phyloP scores from a whole-genome alignment of 2,797 vertebrate species.

The Allobates femoralis region DNA sequence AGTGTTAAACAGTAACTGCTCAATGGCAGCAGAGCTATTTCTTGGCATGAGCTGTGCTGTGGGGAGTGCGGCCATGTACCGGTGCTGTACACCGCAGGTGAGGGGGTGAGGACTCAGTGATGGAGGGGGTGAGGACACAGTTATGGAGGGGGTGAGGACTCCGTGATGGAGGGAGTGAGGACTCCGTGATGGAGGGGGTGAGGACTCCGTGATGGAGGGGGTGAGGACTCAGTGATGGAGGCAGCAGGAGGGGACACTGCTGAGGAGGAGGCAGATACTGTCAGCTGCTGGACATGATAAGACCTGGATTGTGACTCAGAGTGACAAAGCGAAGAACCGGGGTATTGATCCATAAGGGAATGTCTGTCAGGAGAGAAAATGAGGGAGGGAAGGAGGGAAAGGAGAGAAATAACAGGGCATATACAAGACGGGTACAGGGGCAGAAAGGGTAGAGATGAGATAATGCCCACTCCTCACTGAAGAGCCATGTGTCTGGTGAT shows the following conservation, averaged over 20 bases:
- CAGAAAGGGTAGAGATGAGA: neutral
- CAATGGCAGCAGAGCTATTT: constrained; percentile 48
- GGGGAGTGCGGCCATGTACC: constrained; percentile 27
- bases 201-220: constrained; percentile 9
- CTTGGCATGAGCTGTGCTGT: neutral
- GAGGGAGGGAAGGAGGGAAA: constrained; percentile 23
- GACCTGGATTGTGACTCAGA: constrained; percentile 56
- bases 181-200: neutral
- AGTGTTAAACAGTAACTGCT: constrained; percentile 56
- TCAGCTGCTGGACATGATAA: constrained; percentile 61
- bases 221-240: neutral
- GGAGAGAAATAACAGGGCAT: constrained; percentile 1
- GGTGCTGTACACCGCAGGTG: constrained; percentile 20
- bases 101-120: neutral
- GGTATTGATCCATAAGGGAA: constrained; percentile 54
- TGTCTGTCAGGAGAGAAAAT: constrained; percentile 53
- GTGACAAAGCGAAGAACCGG: constrained; percentile 54
- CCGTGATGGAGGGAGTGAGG: neutral
- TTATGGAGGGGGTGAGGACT: constrained; percentile 18
- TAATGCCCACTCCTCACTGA: constrained; percentile 1
- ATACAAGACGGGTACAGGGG: constrained; percentile 9
- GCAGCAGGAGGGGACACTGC: neutral
- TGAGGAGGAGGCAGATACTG: constrained; percentile 35
- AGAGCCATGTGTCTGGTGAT: constrained; percentile 2
- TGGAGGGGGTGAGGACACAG: neutral